phyloP scores from a whole-genome alignment of 1,140 invertebrate species.

The Cepaea nemoralis region DNA sequence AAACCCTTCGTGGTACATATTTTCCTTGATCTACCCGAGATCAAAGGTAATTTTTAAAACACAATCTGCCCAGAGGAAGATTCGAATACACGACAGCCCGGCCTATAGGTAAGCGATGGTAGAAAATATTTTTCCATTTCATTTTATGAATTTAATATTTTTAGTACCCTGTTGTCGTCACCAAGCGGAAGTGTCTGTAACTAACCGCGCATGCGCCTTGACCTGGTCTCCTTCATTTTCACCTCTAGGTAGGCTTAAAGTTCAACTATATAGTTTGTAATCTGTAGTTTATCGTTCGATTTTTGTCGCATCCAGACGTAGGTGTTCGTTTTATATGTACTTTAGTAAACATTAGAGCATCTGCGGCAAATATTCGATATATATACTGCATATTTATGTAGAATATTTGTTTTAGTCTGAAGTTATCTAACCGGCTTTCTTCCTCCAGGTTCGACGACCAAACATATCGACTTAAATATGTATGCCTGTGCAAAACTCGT shows the following conservation, averaged over 20 bases:
- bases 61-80: too few relatives aligned
- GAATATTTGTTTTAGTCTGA: neutral
- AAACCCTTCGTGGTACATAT: too few relatives aligned
- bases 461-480: constrained; percentile 44
- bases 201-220: constrained; percentile 43
- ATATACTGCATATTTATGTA: neutral
- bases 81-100: too few relatives aligned
- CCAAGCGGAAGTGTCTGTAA: neutral
- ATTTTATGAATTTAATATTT: too few relatives aligned
- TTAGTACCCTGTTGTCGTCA: neutral
- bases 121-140: too few relatives aligned
- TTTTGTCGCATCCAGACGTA: constrained; percentile 1
- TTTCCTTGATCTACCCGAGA: too few relatives aligned
- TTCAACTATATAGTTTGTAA: neutral
- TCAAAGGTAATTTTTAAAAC: too few relatives aligned
- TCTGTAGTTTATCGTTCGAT: neutral
- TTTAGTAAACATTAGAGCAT: neutral
- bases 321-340: neutral
- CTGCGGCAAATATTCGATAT: neutral
- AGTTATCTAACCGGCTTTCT: constrained; percentile 31
- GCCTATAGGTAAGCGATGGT: too few relatives aligned
- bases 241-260: constrained; percentile 47
- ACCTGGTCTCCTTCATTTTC: constrained; percentile 49
- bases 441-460: constrained; percentile 40
- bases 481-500: constrained; percentile 59